Evolutionary conservation across 2,888 invertebrate genomes (phyloP).

Genomic region (Phlogophora meticulosa): DNA sequence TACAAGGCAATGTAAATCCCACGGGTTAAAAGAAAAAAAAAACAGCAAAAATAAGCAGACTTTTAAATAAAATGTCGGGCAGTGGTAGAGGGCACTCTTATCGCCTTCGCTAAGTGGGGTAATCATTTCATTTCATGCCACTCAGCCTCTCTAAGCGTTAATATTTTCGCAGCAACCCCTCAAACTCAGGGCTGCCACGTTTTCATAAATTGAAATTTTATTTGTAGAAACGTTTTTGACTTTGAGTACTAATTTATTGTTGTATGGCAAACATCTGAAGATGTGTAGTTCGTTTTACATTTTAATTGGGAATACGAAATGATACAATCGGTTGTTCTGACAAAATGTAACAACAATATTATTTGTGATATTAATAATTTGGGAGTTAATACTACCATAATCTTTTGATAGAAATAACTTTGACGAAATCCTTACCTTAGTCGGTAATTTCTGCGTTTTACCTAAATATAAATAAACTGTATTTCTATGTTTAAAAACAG

Average conservation of each 20-base stretch:
- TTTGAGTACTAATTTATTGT: too few relatives aligned
- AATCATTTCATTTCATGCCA: constrained; percentile 76
- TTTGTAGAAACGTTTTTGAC: not conserved
- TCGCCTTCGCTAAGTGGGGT: constrained; percentile 72
- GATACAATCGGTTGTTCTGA: not conserved
- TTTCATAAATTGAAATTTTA: constrained; percentile 11
- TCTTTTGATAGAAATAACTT: not conserved
- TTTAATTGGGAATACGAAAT: not conserved
- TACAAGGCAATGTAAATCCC: constrained; percentile 18
- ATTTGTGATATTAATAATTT: not conserved
- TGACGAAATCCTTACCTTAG: not conserved
- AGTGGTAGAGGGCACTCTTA: constrained; percentile 66
- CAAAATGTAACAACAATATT: not conserved
- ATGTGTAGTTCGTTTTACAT: too few relatives aligned
- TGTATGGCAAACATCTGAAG: too few relatives aligned
- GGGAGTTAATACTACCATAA: not conserved
- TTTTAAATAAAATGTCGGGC: constrained; percentile 62
- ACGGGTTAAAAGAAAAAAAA: constrained; percentile 28
- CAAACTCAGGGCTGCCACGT: constrained; percentile 57
- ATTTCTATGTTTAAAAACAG: not conserved
- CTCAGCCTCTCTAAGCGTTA: constrained; percentile 69
- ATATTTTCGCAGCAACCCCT: constrained; percentile 70
- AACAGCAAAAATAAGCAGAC: constrained; percentile 44
- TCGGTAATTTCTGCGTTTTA: not conserved
- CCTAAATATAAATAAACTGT: not conserved